Evolutionary conservation across 1,140 invertebrate genomes (phyloP), one percentile per base, ranked within the genome.

Genomic region (Geopemphigus sp.): DNA sequence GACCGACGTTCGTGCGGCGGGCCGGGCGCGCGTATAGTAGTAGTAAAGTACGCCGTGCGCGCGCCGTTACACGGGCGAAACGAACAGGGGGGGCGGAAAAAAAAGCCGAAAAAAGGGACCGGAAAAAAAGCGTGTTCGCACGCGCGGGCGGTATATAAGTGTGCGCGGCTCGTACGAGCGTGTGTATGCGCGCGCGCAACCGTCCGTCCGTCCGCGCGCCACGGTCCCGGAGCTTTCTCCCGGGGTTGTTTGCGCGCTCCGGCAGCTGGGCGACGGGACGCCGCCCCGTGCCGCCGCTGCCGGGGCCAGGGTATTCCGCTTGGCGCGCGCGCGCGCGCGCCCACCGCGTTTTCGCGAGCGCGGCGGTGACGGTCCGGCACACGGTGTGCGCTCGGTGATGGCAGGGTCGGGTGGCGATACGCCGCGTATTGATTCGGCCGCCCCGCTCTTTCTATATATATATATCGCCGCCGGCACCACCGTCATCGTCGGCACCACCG

Each of bases 151-250:
- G 63, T 57, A 6, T 14, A 1, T n/a, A n/a, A n/a, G n/a, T n/a
- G n/a, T n/a, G n/a, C n/a, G n/a, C n/a, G n/a, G n/a, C n/a, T n/a
- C 14, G 3, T 26, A 3, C 26, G 57, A 0, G 24, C 24, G 57
- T 26, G 57, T 61, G 4, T 5, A 5, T 6, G 57, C 15, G 57
- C 1, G 22, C 22, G 45, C 24, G n/a, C 22, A 45, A 10, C 12
- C 1, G 24, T 72, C 17, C 15, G 47, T 29, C 24, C 47, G 68
- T 72, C 12, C 32, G 56, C n/a, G 29, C 70, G 70, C 53, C 56
- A 39, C 57, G 74, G 56, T 78, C 74, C 74, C 39, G 74, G 74
- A 78, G 74, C 74, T 78, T 78, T 78, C 74, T 78, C 74, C n/a
- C 74, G 59, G 74, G 74, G 74, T 63, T 63, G 74, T 78, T 78